Percentiles rank a stretch among this genome's conserved stretches.
Evolutionary conservation across 2,888 invertebrate species (phyloP).

Genomic region (Leucophenga montana): DNA sequence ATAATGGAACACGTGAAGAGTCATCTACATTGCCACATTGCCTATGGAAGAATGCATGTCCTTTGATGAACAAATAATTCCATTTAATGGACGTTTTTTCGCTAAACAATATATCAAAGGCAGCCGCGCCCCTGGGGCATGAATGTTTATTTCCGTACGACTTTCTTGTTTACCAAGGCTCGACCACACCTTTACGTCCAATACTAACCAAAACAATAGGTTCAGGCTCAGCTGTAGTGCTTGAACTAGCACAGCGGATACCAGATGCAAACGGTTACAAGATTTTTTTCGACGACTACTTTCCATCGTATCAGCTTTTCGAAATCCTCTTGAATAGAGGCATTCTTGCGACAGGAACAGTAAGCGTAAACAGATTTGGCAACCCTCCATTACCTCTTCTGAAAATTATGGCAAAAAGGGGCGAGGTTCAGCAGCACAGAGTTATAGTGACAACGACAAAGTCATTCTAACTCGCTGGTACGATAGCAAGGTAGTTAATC

Average conservation of each 20-base stretch:
- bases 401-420: too few relatives aligned
- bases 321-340: too few relatives aligned
- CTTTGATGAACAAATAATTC: conserved; percentile 29
- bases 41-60: conserved; percentile 23
- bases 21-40: conserved; percentile 7
- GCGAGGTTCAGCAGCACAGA: neutral
- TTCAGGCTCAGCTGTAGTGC: too few relatives aligned
- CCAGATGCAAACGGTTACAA: neutral
- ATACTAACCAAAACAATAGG: conserved; percentile 39
- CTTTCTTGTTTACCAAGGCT: conserved; percentile 60
- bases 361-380: too few relatives aligned
- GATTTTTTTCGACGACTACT: too few relatives aligned
- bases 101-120: conserved; percentile 30
- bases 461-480: conserved; percentile 44
- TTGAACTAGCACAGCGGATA: conserved; percentile 39
- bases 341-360: too few relatives aligned
- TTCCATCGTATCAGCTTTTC: too few relatives aligned
- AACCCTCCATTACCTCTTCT: too few relatives aligned
- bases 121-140: conserved; percentile 51
- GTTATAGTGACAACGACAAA: conserved; percentile 26
- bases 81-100: conserved; percentile 27
- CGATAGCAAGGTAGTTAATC: conserved; percentile 49
- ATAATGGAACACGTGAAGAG: conserved; percentile 20
- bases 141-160: conserved; percentile 52
- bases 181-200: conserved; percentile 26